Conservation (phyloP, 2,797 vertebrate genomes). For the Anomalospiza imberbis region DNA sequence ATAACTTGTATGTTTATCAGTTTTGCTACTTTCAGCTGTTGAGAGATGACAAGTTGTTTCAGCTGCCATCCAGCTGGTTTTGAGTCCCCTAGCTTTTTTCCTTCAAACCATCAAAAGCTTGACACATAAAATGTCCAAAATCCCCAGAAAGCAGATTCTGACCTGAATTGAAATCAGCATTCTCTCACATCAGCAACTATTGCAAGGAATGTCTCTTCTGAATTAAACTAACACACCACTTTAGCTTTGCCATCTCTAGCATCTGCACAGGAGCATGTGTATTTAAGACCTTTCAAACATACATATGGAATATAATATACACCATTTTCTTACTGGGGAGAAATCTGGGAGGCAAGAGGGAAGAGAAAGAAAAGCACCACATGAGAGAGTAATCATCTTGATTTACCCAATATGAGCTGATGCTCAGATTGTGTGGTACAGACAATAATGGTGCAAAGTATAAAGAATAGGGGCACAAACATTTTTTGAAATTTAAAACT, state of each 20-base stretch:
- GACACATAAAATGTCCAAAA: not conserved
- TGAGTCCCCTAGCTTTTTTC: not conserved
- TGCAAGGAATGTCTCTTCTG: not conserved
- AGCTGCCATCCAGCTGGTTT: not conserved
- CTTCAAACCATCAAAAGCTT: not conserved
- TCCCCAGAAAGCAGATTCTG: not conserved
- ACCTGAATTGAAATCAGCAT: not conserved
- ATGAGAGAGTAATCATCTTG: not conserved
- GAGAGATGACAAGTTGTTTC: not conserved
- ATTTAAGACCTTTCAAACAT: not conserved
- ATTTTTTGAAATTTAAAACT: not conserved
- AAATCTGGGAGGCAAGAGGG: not conserved
- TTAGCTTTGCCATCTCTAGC: not conserved
- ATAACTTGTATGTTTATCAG: not conserved
- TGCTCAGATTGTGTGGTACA: not conserved
- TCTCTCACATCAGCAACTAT: not conserved
- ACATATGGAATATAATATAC: not conserved
- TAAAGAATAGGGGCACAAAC: not conserved
- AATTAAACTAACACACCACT: accelerated
- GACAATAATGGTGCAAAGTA: not conserved
- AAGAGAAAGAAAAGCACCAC: not conserved
- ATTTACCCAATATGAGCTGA: not conserved
- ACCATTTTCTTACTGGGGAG: not conserved
- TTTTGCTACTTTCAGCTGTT: not conserved
- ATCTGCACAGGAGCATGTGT: not conserved